Conservation (phyloP, 2,888 invertebrate species). For the Platycheirus rosarum region DNA sequence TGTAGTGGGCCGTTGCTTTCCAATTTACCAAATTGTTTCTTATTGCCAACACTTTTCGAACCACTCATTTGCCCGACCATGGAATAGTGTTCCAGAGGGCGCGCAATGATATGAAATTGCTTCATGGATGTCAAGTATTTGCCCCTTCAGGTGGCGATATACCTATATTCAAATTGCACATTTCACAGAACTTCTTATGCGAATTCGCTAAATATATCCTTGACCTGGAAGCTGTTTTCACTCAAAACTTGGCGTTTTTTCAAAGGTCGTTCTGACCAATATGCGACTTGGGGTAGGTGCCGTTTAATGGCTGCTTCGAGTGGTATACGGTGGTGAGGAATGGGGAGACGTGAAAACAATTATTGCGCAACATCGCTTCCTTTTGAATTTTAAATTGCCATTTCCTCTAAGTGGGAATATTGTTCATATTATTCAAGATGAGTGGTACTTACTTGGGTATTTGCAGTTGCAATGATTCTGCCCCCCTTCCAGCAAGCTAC, state of each 20-base stretch:
- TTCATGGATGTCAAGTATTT: slow-evolving; percentile 68
- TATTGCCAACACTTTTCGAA: slow-evolving; percentile 47
- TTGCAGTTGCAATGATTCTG: slow-evolving; percentile 16
- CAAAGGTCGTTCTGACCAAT: slow-evolving; percentile 22
- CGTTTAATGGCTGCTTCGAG: background rate
- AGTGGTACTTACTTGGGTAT: background rate
- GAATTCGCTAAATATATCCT: slow-evolving; percentile 55
- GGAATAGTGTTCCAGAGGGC: background rate
- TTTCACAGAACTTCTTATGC: slow-evolving; percentile 36
- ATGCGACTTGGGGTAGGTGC: background rate
- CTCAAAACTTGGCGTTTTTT: slow-evolving; percentile 24
- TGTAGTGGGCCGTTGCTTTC: slow-evolving; percentile 49
- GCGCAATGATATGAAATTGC: slow-evolving; percentile 69
- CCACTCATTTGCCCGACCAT: too few species aligned
- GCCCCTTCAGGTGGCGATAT: slow-evolving; percentile 61
- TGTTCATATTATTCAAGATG: slow-evolving; percentile 19
- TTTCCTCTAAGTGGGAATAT: slow-evolving; percentile 56
- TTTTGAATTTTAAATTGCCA: slow-evolving; percentile 65
- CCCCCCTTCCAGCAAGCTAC: slow-evolving; percentile 6
- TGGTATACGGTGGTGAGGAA: background rate
- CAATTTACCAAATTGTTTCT: slow-evolving; percentile 69
- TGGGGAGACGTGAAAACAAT: slow-evolving; percentile 57
- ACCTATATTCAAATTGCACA: slow-evolving; percentile 61
- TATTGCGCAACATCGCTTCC: slow-evolving; percentile 71
- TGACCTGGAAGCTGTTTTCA: slow-evolving; percentile 56